Conservation (phyloP, 1,140 invertebrate species). For the Drosophila kurseongensis region DNA sequence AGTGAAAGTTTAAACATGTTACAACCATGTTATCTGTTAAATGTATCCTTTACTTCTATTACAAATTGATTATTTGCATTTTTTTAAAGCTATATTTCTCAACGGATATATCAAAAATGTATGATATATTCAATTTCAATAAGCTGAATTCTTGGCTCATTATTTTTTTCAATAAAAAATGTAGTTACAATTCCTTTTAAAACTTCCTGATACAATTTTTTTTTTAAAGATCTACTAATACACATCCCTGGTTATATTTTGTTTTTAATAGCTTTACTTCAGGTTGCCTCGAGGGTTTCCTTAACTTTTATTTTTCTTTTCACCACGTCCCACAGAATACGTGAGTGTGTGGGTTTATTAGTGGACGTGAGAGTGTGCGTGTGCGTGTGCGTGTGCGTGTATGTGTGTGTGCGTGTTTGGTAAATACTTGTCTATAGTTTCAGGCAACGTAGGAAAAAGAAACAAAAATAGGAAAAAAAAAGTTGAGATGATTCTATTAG, state of each 20-base stretch:
- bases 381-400: conserved; percentile 1
- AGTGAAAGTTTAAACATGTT: background rate
- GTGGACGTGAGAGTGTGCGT: conserved; percentile 2
- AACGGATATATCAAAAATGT: no score
- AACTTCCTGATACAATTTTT: no score
- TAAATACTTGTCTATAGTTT: conserved; percentile 54
- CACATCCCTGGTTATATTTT: conserved; percentile 4
- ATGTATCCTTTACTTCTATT: no score
- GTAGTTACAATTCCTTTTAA: no score
- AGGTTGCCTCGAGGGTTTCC: background rate
- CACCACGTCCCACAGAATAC: conserved; percentile 26
- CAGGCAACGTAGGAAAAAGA: conserved; percentile 1
- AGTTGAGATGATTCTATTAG: conserved; percentile 78
- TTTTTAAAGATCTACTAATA: background rate
- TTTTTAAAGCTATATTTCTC: no score
- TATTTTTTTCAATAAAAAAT: no score
- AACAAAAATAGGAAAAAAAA: conserved; percentile 15
- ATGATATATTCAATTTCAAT: no score
- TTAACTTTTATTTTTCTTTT: background rate
- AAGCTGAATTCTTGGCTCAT: no score
- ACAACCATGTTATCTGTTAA: no score
- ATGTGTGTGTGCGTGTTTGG: conserved; percentile 11
- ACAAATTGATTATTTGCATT: no score
- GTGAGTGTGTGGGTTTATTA: conserved; percentile 23
- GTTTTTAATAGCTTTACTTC: conserved; percentile 12